phyloP scores from a whole-genome alignment of 2,113 vertebrate genomes.

The Clarias macrocephalus region DNA sequence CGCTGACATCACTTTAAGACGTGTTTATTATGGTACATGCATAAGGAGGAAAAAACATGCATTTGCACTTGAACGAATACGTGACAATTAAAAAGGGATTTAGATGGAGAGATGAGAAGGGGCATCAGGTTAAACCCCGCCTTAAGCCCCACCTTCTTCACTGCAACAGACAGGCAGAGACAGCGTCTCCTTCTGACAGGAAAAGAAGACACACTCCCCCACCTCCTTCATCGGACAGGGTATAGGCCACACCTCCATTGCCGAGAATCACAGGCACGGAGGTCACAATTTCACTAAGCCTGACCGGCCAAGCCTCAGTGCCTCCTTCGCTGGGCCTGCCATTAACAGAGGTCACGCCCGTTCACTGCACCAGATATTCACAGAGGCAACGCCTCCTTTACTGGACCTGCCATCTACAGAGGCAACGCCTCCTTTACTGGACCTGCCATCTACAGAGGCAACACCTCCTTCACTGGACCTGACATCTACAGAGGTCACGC shows the following conservation, averaged over 20 bases:
- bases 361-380: not conserved
- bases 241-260: too few species aligned
- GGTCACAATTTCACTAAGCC: not conserved
- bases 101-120: not conserved
- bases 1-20: not conserved
- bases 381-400: not conserved
- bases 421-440: not conserved
- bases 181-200: not conserved
- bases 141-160: not conserved
- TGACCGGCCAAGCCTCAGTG: not conserved
- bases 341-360: not conserved
- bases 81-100: not conserved
- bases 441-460: not conserved
- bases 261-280: not conserved
- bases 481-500: not conserved
- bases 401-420: not conserved
- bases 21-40: not conserved
- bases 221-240: too few species aligned
- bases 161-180: not conserved
- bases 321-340: not conserved
- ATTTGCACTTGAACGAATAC: not conserved
- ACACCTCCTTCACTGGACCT: not conserved
- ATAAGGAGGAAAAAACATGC: slow-evolving; percentile 9
- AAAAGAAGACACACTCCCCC: too few species aligned
- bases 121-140: not conserved